Evolutionary conservation across 2,113 vertebrate genomes (phyloP), one percentile per base, ranked within the genome.

Genomic region (Cephalophus harveyi): DNA sequence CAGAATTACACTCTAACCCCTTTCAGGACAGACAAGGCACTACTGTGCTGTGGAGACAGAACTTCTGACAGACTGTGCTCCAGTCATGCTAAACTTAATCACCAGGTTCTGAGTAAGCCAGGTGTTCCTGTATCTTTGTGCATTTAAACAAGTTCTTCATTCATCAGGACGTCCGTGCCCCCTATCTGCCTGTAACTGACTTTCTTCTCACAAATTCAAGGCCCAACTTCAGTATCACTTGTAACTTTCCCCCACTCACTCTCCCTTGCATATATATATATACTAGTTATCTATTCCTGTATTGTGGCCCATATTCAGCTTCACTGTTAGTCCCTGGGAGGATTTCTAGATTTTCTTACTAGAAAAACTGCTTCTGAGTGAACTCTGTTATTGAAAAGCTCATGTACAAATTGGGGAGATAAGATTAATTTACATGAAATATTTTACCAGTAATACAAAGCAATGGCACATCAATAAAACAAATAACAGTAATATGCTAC

Each of bases 201-300:
- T 87, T 82, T 96, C 52, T 85, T 95, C 36, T 96, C 9, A 60
- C 28, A 89, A 62, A 60, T 83, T 87, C n/a, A 83, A 92, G 55
- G 5, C 43, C 59, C 0, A 54, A 6, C 33, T n/a, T 15, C 30
- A 52, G 50, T 43, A 23, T 87, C 79, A 55, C 27, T 7, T 90
- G 2, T 48, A 57, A 57, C 33, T 60, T 62, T 79, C 60, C 21
- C 25, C 43, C 16, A 74, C 16, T 64, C 17, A 64, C 12, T 67
- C 16, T 83, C 6, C 6, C 1, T 2, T 62, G 19, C 55, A 59
- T 6, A 71, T 10, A 13, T 28, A n/a, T 5, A 14, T 43, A 33
- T 30, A 89, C 10, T 14, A 60, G 30, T 83, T 79, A 19, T 46
- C 89, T 13, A 57, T 74, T 92, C 46, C 6, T 83, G 1, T 79